Conservation (phyloP, 2,113 vertebrate genomes). For the Otocyon megalotis region DNA sequence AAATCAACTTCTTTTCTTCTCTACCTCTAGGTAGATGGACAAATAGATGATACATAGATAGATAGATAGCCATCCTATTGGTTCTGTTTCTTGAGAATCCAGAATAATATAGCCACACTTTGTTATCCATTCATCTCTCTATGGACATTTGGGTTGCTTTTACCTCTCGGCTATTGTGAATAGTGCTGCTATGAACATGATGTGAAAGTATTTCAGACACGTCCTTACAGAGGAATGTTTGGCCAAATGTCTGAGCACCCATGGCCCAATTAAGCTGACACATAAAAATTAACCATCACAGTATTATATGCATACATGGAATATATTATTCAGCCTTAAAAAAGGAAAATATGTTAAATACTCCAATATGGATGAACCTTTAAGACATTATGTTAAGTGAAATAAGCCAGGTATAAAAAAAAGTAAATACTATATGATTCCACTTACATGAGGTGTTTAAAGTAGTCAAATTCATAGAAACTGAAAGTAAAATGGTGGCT, state of each 20-base stretch:
- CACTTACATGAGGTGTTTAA: not conserved
- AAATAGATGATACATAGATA: not conserved
- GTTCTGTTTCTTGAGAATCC: not conserved
- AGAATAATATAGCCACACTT: not conserved
- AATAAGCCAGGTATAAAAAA: not conserved
- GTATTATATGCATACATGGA: not conserved
- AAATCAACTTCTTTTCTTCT: not conserved
- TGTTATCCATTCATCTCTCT: not conserved
- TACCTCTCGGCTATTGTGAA: not conserved
- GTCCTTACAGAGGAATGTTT: not conserved
- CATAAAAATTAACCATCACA: not conserved
- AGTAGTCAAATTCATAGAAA: not conserved
- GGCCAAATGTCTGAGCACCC: not conserved
- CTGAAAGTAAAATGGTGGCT: not conserved
- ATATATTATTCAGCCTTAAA: not conserved
- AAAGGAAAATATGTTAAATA: not conserved
- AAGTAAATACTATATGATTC: not conserved
- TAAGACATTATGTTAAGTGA: not conserved
- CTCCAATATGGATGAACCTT: not conserved
- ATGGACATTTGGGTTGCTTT: not conserved
- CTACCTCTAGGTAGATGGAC: not conserved
- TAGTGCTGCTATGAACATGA: not conserved
- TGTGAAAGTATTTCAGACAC: not conserved
- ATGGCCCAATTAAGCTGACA: not conserved
- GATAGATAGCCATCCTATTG: not conserved